Base-by-base conservation (phyloP, 2,113 vertebrate species). In the Calonectris borealis region DNA sequence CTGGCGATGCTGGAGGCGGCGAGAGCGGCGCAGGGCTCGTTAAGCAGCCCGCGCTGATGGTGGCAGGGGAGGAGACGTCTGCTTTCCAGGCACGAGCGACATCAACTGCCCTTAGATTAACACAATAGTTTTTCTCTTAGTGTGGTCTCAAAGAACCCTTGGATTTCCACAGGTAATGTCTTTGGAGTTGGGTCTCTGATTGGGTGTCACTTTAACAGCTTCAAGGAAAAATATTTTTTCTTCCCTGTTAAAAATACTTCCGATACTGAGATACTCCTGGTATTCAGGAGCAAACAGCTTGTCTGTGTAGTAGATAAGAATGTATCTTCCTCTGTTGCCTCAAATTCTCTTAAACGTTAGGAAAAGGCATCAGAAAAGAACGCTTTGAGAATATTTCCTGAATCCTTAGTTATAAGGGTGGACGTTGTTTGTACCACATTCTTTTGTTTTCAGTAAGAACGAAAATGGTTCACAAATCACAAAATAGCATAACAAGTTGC, bases 401-500 rank as follows among this genome's bases (percentile, higher is more conserved):
- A n/a, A n/a, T 25, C 36, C 17, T 32, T 46, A 38, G 3, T 24
- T 40, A 3, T 9, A 20, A 4, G 40, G 26, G 6, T 4, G 10
- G 40, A 3, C 25, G 2, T 0, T 11, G 16, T 16, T 52, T 62
- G 58, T 26, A 14, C 5, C 13, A 11, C 16, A 1, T 13, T 15
- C 32, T 21, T 31, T 14, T 40, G 31, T 2, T 20, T 82, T 73
- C 1, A 20, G 10, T 3, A 17, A 66, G 32, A 17, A 27, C 6
- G 51, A 40, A 40, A 60, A 8, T 2, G 4, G 2, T 51, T 83
- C 20, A 10, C 11, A 44, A 46, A 46, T 46, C 36, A 2, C 27
- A 5, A 12, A 18, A 0, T 1, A 34, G 10, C 27, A 10, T 0
- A 7, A 7, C 21, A 3, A 15, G 38, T 5, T 26, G 17, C n/a